phyloP scores from a whole-genome alignment of 2,113 vertebrate species.

The Semnornis frantzii region DNA sequence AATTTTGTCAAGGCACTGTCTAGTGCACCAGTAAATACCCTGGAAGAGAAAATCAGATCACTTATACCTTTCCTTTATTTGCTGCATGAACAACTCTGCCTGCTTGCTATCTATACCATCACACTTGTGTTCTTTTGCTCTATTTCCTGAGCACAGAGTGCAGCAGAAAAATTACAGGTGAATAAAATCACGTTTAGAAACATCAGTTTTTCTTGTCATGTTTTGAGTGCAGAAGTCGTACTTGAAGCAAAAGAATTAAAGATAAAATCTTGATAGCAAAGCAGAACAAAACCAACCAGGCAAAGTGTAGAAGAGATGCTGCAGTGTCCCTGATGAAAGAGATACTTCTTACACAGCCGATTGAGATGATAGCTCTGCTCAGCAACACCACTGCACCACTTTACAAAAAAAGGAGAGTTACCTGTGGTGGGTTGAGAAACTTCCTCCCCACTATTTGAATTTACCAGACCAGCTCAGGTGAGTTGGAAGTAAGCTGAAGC shows the following conservation, averaged over 20 bases:
- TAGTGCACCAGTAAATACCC: slow-evolving; percentile 3
- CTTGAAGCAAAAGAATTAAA: background rate
- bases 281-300: background rate
- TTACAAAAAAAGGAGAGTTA: background rate
- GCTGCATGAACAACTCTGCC: background rate
- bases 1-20: slow-evolving; percentile 35
- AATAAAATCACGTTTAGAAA: slow-evolving; percentile 5
- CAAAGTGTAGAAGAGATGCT: background rate
- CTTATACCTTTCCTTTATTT: background rate
- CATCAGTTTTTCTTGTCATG: background rate
- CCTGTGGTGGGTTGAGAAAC: too few relatives aligned
- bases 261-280: background rate
- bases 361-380: background rate
- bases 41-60: background rate
- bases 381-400: background rate
- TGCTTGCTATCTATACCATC: background rate
- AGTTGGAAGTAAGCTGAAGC: too few relatives aligned
- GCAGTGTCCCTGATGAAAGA: background rate
- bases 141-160: background rate
- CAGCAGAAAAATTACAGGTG: background rate
- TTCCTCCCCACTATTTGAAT: too few relatives aligned
- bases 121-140: background rate
- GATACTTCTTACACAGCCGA: background rate
- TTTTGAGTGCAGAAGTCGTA: background rate
- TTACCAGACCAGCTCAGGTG: too few relatives aligned